Base-by-base conservation (phyloP, 2,113 vertebrate genomes). In the Manacus vitellinus region DNA sequence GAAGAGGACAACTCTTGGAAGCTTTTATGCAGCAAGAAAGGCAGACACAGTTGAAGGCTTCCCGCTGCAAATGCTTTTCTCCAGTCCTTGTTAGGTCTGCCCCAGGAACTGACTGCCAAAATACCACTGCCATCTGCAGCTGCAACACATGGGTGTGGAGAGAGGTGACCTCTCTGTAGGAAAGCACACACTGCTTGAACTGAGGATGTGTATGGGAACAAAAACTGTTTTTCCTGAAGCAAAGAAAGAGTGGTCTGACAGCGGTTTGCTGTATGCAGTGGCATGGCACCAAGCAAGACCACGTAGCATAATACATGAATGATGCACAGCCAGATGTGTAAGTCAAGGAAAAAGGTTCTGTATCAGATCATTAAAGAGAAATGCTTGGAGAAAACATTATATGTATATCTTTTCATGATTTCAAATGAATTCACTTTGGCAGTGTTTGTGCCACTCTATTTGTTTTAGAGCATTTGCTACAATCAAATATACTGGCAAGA, bases 231-330 rank as follows among this genome's bases (percentile, higher is more conserved):
- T 85, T 85, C 55, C 68, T 23, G 18, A 73, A 59, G 17, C 0
- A 4, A 62, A 68, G 1, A 31, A 27, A 22, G 31, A n/a, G 43
- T 35, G 65, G 18, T 63, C 52, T 82, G 88, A 62, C 81, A 82
- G n/a, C 7, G 19, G 56, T 31, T 2, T 2, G 1, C 47, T 75
- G 46, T 41, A 19, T 54, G 51, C 49, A 49, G 16, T 65, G 87
- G 20, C 81, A 46, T 1, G 15, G 39, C 49, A 81, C n/a, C 72
- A 90, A 95, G 44, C 47, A 74, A 85, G 23, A 56, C 23, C 20
- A n/a, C 10, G 2, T 39, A 17, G 52, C 35, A 30, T 37, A 25
- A 62, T 6, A 14, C 31, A 13, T 0, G 0, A 51, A 46, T 8
- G 12, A 41, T 54, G 54, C 72, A 49, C 39, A 85, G 51, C 30